Conservation (phyloP, 2,888 invertebrate species). For the Pycnomerus fuliginosus region DNA sequence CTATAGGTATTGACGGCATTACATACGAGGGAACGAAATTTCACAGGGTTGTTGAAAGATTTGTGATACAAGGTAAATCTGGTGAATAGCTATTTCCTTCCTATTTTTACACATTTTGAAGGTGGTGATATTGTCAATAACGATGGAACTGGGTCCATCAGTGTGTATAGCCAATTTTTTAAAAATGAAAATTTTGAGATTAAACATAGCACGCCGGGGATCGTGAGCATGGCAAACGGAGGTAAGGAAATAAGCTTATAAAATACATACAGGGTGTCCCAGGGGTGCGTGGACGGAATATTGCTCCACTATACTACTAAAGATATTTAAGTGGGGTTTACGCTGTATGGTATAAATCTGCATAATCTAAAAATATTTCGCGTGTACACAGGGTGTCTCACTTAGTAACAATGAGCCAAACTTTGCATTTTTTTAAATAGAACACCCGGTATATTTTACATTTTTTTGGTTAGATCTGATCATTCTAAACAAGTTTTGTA, state of each 20-base stretch:
- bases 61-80: constrained; percentile 84
- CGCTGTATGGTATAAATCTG: too few species aligned
- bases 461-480: too few species aligned
- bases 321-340: too few species aligned
- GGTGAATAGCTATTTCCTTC: too few species aligned
- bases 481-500: too few species aligned
- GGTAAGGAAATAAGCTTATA: constrained; percentile 48
- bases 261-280: not conserved
- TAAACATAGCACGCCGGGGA: constrained; percentile 78
- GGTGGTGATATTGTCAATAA: constrained; percentile 82
- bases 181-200: constrained; percentile 84
- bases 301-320: too few species aligned
- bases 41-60: constrained; percentile 83
- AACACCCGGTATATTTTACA: too few species aligned
- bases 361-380: too few species aligned
- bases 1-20: constrained; percentile 71
- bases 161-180: constrained; percentile 83
- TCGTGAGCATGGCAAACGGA: constrained; percentile 90
- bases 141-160: constrained; percentile 81
- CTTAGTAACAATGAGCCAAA: too few species aligned
- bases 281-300: too few species aligned
- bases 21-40: constrained; percentile 79
- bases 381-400: too few species aligned
- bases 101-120: constrained; percentile 48
- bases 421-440: too few species aligned